phyloP scores from a whole-genome alignment of 2,113 vertebrate species.

The Heteronetta atricapilla region DNA sequence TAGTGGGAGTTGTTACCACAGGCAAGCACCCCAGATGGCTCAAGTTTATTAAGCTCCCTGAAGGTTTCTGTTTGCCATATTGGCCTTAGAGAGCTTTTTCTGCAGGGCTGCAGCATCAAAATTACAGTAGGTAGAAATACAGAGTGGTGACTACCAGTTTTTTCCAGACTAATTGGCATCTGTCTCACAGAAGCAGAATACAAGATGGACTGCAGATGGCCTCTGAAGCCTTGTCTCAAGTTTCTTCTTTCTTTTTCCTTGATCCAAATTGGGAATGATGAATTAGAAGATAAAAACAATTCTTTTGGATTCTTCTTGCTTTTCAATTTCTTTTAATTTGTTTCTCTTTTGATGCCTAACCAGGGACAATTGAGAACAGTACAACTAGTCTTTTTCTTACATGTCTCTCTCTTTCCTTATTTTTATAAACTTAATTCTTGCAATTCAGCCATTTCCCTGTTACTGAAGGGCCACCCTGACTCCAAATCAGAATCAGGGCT shows the following conservation, averaged over 20 bases:
- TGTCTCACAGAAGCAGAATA: constrained; percentile 52
- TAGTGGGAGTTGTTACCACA: accelerated
- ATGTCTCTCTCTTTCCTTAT: constrained; percentile 5
- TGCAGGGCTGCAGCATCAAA: not conserved
- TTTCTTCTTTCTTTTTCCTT: constrained; percentile 47
- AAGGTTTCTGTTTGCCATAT: not conserved
- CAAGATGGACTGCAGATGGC: constrained; percentile 63
- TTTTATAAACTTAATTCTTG: constrained; percentile 59
- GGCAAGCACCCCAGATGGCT: accelerated
- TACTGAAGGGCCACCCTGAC: constrained; percentile 42
- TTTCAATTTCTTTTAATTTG: constrained; percentile 64
- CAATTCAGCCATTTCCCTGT: constrained; percentile 35
- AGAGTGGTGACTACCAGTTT: not conserved
- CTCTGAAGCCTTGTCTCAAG: constrained; percentile 57
- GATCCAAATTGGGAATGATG: constrained; percentile 57
- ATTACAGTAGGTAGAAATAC: not conserved
- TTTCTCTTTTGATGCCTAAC: constrained; percentile 59
- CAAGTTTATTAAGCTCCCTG: not conserved
- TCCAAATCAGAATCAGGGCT: constrained; percentile 31
- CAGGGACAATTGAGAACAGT: constrained; percentile 59
- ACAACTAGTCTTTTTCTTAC: constrained; percentile 27
- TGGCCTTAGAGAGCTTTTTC: not conserved
- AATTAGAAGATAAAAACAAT: constrained; percentile 59
- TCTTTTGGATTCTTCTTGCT: constrained; percentile 31
- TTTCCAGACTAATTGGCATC: constrained; percentile 51